Evolutionary conservation across 2,888 invertebrate species (phyloP), one percentile per base, ranked within the genome.

Genomic region (Lathronympha strigana): DNA sequence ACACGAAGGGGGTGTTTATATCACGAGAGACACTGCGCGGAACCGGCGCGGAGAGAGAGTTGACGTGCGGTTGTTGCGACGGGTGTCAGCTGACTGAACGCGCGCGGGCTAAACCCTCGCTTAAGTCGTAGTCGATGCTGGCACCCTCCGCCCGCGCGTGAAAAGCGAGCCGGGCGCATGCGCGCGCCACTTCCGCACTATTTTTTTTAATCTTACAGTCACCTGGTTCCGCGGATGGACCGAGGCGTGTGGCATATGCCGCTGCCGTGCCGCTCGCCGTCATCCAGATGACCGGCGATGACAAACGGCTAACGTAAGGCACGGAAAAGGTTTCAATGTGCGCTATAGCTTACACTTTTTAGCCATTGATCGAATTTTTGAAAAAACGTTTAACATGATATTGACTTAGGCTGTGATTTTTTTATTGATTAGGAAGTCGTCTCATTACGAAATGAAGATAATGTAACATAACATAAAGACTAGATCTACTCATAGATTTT

Each of bases 71-170:
- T 72, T 79, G 73, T 76, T 67, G 72, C 83, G 82, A 76, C 75
- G 78, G 77, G 74, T 72, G 90, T 87, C 92, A 92, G 92, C 92
- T 92, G 92, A 92, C 92, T 92, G 92, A 79, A 78, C 87, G 88
- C 88, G 88, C 88, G 90, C 83, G 87, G 77, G 73, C 73, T 72
- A 82, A 80, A 83, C 87, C 86, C 88, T 86, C 75, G 86, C 86
- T 88, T 92, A 87, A 86, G 91, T 92, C 89, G 91, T 87, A 86
- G 91, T 92, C 89, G 86, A 90, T 90, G 87, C 77, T 76, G 78
- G 75, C 87, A 86, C 90, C 90, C 90, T 87, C 89, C 88, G 87
- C 88, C 87, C 86, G 86, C 88, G 82, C 83, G 73, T 76, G 76
- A 77, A 80, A 81, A 82, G 73, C 73, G 76, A 79, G 73, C 81